phyloP scores from a whole-genome alignment of 2,113 vertebrate genomes.

The Spea multiplicata region DNA sequence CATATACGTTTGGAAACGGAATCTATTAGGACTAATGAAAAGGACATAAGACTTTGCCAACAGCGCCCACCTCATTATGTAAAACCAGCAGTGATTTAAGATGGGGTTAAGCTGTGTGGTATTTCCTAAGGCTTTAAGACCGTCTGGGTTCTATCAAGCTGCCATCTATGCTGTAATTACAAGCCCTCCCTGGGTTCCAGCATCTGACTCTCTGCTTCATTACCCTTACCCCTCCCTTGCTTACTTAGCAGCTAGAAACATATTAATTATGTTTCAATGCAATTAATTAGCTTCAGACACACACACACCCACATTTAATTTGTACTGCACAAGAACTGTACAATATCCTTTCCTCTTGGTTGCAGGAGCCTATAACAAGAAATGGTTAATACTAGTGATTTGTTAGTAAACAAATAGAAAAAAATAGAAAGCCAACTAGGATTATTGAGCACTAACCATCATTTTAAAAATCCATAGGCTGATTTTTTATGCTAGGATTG shows the following conservation, averaged over 20 bases:
- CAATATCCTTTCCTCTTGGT: not conserved
- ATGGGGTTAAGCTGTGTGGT: slow-evolving; percentile 1
- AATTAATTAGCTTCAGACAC: slow-evolving; percentile 38
- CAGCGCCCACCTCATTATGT: not conserved
- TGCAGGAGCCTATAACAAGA: not conserved
- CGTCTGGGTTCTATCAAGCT: not conserved
- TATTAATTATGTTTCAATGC: slow-evolving; percentile 28
- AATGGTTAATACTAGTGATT: too few relatives aligned
- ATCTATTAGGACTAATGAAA: too few relatives aligned
- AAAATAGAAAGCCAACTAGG: too few relatives aligned
- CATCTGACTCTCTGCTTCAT: not conserved
- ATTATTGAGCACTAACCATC: too few relatives aligned
- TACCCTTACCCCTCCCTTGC: not conserved
- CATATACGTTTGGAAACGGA: too few relatives aligned
- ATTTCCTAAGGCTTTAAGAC: not conserved
- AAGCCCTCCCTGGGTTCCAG: not conserved
- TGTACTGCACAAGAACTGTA: too few relatives aligned
- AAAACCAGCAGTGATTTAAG: not conserved
- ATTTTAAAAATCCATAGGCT: too few relatives aligned
- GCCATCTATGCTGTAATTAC: slow-evolving; percentile 27
- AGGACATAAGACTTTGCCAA: too few relatives aligned
- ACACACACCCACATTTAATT: not conserved
- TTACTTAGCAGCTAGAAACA: slow-evolving; percentile 21
- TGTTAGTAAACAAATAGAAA: too few relatives aligned
- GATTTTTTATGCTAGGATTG: too few relatives aligned